Evolutionary conservation across 1,140 invertebrate species (phyloP).

Genomic region (Arctopsyche grandis): DNA sequence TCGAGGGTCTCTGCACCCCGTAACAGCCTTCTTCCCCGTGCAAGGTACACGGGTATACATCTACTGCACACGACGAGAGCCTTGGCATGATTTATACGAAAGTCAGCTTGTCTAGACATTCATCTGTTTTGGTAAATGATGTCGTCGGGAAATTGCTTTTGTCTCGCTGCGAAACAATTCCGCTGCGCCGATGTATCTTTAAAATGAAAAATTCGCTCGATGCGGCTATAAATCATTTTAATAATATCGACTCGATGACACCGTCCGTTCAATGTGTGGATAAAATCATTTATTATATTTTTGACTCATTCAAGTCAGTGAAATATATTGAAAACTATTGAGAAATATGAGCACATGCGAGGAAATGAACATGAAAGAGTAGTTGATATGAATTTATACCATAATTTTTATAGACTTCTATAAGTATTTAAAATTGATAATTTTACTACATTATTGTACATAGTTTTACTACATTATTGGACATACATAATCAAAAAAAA

Average conservation of each 20-base stretch:
- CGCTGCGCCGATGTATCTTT: background rate
- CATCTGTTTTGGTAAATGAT: slow-evolving; percentile 49
- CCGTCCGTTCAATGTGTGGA: too few species aligned
- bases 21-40: slow-evolving; percentile 39
- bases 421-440: too few species aligned
- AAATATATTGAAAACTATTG: too few species aligned
- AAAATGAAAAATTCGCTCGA: slow-evolving; percentile 15
- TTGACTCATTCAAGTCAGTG: too few species aligned
- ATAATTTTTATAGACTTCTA: too few species aligned
- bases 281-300: too few species aligned
- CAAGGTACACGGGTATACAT: slow-evolving; percentile 13
- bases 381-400: too few species aligned
- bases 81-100: slow-evolving; percentile 52
- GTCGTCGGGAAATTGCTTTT: slow-evolving; percentile 43
- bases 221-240: background rate
- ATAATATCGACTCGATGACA: background rate
- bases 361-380: too few species aligned
- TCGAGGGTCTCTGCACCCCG: slow-evolving; percentile 30
- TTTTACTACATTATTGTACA: too few species aligned
- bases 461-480: too few species aligned
- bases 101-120: slow-evolving; percentile 53
- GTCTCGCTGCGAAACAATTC: slow-evolving; percentile 1
- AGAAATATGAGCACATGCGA: too few species aligned
- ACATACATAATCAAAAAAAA: too few species aligned
- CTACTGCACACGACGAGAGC: background rate